These are phyloP conservation scores for Stichodactyla helianthus DNA, from an alignment of 64 coral and sea anemone species.

Conservation along the genomic window DNA sequence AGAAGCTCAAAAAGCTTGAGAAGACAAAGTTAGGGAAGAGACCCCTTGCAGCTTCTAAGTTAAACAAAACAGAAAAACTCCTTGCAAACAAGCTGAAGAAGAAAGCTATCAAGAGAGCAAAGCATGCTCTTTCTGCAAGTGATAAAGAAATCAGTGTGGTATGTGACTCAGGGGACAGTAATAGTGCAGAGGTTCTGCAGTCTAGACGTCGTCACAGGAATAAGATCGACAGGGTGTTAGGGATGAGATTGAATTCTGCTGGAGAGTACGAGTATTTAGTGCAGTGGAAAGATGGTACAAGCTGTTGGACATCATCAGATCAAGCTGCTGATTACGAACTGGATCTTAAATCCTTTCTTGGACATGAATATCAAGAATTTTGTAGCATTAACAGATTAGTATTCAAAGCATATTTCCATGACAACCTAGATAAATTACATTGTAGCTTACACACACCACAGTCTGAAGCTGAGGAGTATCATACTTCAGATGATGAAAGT, in stretches of 20 bases:
- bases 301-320: constrained; percentile 71
- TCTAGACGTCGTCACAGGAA: constrained; percentile 60
- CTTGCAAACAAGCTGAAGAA: constrained; percentile 66
- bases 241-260: constrained; percentile 62
- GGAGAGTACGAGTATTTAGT: constrained; percentile 82
- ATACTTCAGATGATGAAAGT: constrained; percentile 19
- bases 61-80: constrained; percentile 59
- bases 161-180: constrained; percentile 8
- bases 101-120: constrained; percentile 67
- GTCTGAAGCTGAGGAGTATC: constrained; percentile 17
- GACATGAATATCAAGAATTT: constrained; percentile 68
- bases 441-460: background rate
- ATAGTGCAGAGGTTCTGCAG: constrained; percentile 40
- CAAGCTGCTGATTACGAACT: constrained; percentile 78
- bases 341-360: constrained; percentile 72
- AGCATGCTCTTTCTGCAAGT: constrained; percentile 47
- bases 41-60: constrained; percentile 46
- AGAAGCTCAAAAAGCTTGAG: constrained; percentile 64
- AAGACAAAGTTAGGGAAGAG: constrained; percentile 51
- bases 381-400: constrained; percentile 65
- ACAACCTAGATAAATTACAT: constrained; percentile 41
- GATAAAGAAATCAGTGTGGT: constrained; percentile 21
- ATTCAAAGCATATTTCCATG: constrained; percentile 70
- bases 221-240: constrained; percentile 75
- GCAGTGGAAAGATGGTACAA: constrained; percentile 96